Evolutionary conservation across 2,113 vertebrate species (phyloP), one percentile per base, ranked within the genome.

Genomic region (Colius striatus): DNA sequence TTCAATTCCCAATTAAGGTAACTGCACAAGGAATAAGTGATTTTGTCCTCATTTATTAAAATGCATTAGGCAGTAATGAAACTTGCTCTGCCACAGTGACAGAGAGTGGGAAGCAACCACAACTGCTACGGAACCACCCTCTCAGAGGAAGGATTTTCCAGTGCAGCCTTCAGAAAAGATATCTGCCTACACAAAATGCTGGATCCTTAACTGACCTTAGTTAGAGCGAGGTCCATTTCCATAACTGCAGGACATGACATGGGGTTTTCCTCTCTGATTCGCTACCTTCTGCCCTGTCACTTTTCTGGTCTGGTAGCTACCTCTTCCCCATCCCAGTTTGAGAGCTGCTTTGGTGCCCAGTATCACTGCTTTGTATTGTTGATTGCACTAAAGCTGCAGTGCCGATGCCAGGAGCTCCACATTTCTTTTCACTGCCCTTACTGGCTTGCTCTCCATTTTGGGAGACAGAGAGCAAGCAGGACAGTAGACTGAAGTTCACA

Each of bases 371-470:
- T 91, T 90, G 48, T 47, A 45, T 18, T 54, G 51, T 29, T 72
- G 70, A 72, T 5, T 63, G 48, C 45, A 43, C 32, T 45, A 51
- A 51, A 50, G 9, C 41, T 83, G 67, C 47, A 77, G 38, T 20
- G 58, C 54, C 36, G 16, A 36, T 36, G 30, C 38, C 12, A 30
- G 38, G 38, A 61, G 47, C 41, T 81, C 48, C 68, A 29, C 27
- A 1, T 54, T 51, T 83, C 60, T 63, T 78, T 84, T 57, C 68
- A 66, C 14, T 1, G 2, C 23, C 36, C 43, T 38, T 60, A 30
- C 62, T 72, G 57, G 43, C 65, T 93, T 0, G 0, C 29, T 72
- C 8, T 63, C 53, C 0, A 0, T 74, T 68, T 80, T 0, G 0
- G 20, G 54, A 92, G 27, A 65, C 61, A 81, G 60, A 88, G 16